Conservation (phyloP, 2,797 vertebrate genomes). For the Gallinago stenura region DNA sequence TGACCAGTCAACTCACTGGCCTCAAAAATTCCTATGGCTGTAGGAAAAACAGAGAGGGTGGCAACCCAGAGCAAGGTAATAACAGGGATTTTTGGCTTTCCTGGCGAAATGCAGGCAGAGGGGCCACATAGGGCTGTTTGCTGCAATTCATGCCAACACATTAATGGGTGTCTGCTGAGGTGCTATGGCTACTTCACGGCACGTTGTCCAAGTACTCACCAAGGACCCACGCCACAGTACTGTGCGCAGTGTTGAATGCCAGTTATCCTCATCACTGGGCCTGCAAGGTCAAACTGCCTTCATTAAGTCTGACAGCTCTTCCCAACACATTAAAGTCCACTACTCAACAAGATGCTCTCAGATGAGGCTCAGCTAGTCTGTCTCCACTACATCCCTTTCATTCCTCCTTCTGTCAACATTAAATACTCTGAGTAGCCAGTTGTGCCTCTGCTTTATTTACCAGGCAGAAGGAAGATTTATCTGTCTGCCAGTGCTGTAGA, state of each 20-base stretch:
- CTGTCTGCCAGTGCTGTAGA: background rate
- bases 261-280: background rate
- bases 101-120: background rate
- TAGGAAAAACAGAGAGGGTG: background rate
- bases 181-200: background rate
- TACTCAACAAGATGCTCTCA: background rate
- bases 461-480: background rate
- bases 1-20: background rate
- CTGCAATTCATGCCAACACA: background rate
- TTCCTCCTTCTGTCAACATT: background rate
- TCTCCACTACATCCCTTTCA: background rate
- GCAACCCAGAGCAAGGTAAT: background rate
- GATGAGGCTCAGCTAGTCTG: background rate
- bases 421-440: background rate
- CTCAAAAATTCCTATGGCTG: background rate
- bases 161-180: background rate
- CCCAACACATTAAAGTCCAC: background rate
- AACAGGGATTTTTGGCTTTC: background rate
- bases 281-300: background rate
- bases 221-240: background rate
- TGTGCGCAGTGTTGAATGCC: background rate
- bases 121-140: background rate
- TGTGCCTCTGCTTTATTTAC: background rate
- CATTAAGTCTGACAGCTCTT: background rate
- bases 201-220: background rate